Evolutionary conservation across 2,113 vertebrate species (phyloP).

Genomic region (human (Homo sapiens)): GRCh38 chr20:10902501-10903000

Average conservation of each 20-base stretch:
- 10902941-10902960: slow-evolving; percentile 73
- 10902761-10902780: slow-evolving; percentile 77
- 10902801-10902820: slow-evolving; percentile 80
- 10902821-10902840: slow-evolving; percentile 84
- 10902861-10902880: slow-evolving; percentile 81
- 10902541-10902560: not conserved
- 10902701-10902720: slow-evolving; percentile 82
- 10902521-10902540: not conserved
- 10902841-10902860: slow-evolving; percentile 82
- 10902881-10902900: slow-evolving; percentile 71
- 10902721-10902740: slow-evolving; percentile 77
- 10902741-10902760: slow-evolving; percentile 77
- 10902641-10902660: slow-evolving; percentile 73
- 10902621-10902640: slow-evolving; percentile 74
- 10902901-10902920: slow-evolving; percentile 57
- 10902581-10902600: slow-evolving; percentile 73
- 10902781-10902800: slow-evolving; percentile 83
- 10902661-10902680: slow-evolving; percentile 77
- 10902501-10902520: slow-evolving; percentile 53
- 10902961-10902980: slow-evolving; percentile 74
- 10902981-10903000: not conserved
- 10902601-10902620: slow-evolving; percentile 51
- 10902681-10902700: slow-evolving; percentile 77
- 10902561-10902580: slow-evolving; percentile 64
- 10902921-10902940: slow-evolving; percentile 45